Conservation (phyloP, 1,140 invertebrate genomes). For the Drosophila nebulosa region DNA sequence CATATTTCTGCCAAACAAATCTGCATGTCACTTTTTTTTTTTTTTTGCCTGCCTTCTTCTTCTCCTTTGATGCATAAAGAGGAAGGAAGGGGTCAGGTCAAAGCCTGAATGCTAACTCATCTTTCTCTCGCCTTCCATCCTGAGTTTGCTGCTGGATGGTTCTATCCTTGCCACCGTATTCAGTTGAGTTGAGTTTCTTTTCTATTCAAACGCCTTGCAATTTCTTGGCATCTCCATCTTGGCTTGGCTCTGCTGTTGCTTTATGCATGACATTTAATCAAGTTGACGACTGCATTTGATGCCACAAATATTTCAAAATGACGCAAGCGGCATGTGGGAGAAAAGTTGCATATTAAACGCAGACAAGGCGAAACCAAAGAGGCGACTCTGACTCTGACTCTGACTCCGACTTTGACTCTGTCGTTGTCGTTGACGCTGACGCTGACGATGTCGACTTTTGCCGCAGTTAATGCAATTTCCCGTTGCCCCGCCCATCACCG, state of each 20-base stretch:
- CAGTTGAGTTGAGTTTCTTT: slow-evolving; percentile 25
- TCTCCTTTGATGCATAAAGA: slow-evolving; percentile 29
- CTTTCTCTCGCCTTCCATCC: slow-evolving; percentile 25
- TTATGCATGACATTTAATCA: slow-evolving; percentile 79
- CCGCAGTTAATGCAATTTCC: slow-evolving; percentile 77
- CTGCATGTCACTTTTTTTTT: slow-evolving; percentile 44
- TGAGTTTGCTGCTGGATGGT: not conserved
- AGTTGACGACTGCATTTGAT: slow-evolving; percentile 79
- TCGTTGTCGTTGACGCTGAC: not conserved
- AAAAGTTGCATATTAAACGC: slow-evolving; percentile 78
- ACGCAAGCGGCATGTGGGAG: slow-evolving; percentile 59
- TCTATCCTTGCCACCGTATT: not conserved
- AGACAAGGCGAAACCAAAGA: slow-evolving; percentile 51
- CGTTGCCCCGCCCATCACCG: slow-evolving; percentile 40
- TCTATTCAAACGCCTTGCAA: slow-evolving; percentile 60
- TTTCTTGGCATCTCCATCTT: slow-evolving; percentile 55
- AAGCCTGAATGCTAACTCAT: slow-evolving; percentile 23
- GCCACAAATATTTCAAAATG: slow-evolving; percentile 79
- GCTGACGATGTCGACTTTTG: slow-evolving; percentile 46
- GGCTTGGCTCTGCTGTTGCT: slow-evolving; percentile 65
- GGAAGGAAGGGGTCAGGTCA: slow-evolving; percentile 14
- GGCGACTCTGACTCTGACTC: slow-evolving; percentile 14
- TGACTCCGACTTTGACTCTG: no score
- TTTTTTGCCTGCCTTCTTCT: slow-evolving; percentile 10
- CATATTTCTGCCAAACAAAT: slow-evolving; percentile 57